Evolutionary conservation across 2,113 vertebrate genomes (phyloP), one percentile per base, ranked within the genome.

Genomic region (Emydura subglobosa): DNA sequence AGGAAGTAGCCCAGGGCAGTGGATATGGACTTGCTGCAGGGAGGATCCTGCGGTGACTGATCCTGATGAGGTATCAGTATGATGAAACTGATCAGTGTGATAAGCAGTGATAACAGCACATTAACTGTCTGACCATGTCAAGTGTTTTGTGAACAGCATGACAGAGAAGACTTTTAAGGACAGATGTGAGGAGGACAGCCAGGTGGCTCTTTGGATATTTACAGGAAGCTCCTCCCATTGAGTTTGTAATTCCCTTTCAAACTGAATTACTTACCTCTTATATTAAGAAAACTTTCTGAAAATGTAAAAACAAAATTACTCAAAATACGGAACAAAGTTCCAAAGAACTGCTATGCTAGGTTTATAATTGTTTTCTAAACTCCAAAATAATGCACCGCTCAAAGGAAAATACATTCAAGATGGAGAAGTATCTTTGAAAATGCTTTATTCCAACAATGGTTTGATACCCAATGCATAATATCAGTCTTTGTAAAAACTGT

Each of bases 81-180:
- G 86, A 1, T 21, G 91, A 14, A 2, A n/a, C 34, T 9, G 7
- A 10, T 83, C 6, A 59, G 51, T 27, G 5, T 55, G 10, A 4
- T 24, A 3, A 22, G 14, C 49, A 92, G 47, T 0, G 22, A 17
- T 65, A 84, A 5, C 2, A 59, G 9, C 2, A 29, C 12, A 44
- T 6, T 9, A 53, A 14, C 51, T 17, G 51, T 53, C 51, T 53
- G 13, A 53, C 13, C 51, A 53, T 85, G 34, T 19, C 50, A 44
- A 34, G 2, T 29, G 16, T 51, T 86, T 9, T n/a, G 14, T 0
- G 83, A 55, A 0, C 7, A 10, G 31, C 1, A 79, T 74, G 86
- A 86, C 78, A 72, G 61, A 93, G 42, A 78, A 59, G 29, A 1
- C 3, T 4, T 17, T 89, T 27, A 54, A 5, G 7, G 24, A 7